Conservation (phyloP, 37 sponge, comb jelly and placozoan genomes). For the Corticium candelabrum region DNA sequence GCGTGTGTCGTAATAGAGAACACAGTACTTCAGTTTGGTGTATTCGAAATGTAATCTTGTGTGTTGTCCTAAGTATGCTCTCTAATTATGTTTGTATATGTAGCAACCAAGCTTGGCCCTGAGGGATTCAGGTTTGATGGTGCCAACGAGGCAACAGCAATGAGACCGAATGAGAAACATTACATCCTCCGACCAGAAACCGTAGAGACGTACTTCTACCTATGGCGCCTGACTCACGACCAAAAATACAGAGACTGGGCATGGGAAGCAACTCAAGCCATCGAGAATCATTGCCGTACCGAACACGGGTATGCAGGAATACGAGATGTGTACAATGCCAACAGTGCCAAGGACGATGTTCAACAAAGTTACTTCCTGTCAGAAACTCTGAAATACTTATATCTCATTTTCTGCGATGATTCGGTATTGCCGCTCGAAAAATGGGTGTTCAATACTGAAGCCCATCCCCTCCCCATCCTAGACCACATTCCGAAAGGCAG, state of each 20-base stretch:
- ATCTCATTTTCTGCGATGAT: slow-evolving; percentile 8
- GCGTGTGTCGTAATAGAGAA: no score
- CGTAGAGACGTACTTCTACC: slow-evolving; percentile 67
- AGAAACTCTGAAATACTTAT: slow-evolving; percentile 20
- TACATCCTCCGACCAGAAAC: slow-evolving; percentile 83
- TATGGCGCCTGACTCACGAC: slow-evolving; percentile 85
- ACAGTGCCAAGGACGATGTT: neutral
- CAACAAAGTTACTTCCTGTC: slow-evolving; percentile 13
- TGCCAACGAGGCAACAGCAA: slow-evolving; percentile 3
- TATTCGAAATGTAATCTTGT: no score
- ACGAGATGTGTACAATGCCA: slow-evolving; percentile 1
- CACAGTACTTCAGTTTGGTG: no score
- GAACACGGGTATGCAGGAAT: slow-evolving; percentile 8
- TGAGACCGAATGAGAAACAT: slow-evolving; percentile 42
- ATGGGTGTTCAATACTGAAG: slow-evolving; percentile 23
- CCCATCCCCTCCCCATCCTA: slow-evolving; percentile 14
- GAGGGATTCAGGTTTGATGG: slow-evolving; percentile 60
- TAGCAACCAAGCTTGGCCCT: slow-evolving; percentile 76
- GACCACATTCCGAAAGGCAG: neutral
- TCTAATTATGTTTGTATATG: neutral
- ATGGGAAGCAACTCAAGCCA: slow-evolving; percentile 61
- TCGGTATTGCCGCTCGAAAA: slow-evolving; percentile 5
- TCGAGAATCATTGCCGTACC: slow-evolving; percentile 13
- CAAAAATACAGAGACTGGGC: slow-evolving; percentile 87
- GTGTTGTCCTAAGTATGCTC: neutral